Evolutionary conservation across 1,140 invertebrate genomes (phyloP).

Genomic region (Mizuhopecten yessoensis): DNA sequence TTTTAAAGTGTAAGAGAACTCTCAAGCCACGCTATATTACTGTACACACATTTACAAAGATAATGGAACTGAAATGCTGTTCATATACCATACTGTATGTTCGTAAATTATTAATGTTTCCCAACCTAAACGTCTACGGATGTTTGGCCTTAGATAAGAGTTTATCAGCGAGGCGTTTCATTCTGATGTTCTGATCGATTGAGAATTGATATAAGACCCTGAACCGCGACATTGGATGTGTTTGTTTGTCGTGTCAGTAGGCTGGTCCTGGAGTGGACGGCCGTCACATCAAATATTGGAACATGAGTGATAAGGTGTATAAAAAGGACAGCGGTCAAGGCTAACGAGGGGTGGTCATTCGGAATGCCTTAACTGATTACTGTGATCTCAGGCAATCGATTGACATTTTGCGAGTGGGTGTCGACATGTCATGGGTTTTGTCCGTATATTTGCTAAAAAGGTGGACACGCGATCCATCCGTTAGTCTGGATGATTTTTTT

Average conservation of each 20-base stretch:
- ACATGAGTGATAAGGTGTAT: not conserved
- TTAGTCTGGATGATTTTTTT: too few relatives aligned
- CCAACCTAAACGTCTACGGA: not conserved
- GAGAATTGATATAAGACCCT: not conserved
- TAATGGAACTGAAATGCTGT: too few relatives aligned
- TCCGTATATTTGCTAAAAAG: too few relatives aligned
- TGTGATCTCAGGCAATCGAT: too few relatives aligned
- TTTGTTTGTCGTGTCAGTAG: not conserved
- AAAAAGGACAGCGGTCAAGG: conserved; percentile 11
- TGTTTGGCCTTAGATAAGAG: conserved; percentile 30
- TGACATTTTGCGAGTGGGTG: too few relatives aligned
- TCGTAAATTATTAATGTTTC: not conserved
- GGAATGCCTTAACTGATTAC: not conserved
- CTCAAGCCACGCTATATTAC: too few relatives aligned
- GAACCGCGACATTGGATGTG: not conserved
- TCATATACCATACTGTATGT: not conserved
- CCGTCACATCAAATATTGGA: conserved; percentile 18
- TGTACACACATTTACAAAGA: too few relatives aligned
- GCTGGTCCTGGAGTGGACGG: not conserved
- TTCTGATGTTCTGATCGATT: not conserved
- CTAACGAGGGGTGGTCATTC: not conserved
- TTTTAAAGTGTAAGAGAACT: too few relatives aligned
- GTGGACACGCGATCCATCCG: too few relatives aligned
- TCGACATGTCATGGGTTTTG: too few relatives aligned
- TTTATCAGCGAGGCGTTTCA: conserved; percentile 13